Evolutionary conservation across 2,888 invertebrate genomes (phyloP).

Genomic region (Diadromus collaris): DNA sequence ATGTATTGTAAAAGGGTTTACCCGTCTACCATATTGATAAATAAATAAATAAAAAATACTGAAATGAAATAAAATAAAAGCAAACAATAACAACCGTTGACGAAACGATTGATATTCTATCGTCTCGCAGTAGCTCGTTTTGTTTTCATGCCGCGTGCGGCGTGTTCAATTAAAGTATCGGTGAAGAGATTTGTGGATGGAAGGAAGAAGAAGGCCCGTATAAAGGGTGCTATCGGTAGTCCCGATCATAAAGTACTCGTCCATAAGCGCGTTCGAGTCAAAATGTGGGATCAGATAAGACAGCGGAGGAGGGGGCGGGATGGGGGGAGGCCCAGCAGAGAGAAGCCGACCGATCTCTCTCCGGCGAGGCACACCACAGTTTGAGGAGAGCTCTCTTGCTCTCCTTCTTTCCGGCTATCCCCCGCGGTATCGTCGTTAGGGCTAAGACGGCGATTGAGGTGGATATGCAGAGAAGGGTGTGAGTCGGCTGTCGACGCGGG

Average conservation of each 20-base stretch:
- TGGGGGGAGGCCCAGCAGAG: conserved; percentile 5
- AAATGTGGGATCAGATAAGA: conserved; percentile 65
- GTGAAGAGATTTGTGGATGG: conserved; percentile 46
- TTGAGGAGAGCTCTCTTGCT: conserved; percentile 22
- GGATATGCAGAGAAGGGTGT: conserved; percentile 60
- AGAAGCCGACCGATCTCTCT: conserved; percentile 43
- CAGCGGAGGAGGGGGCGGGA: conserved; percentile 5
- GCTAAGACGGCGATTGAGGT: conserved; percentile 56
- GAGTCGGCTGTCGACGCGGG: conserved; percentile 54
- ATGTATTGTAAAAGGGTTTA: no score
- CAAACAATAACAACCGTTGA: not conserved
- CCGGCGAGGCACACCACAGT: conserved; percentile 33
- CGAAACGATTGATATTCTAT: conserved; percentile 16
- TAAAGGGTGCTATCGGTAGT: conserved; percentile 60
- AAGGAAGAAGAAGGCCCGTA: conserved; percentile 48
- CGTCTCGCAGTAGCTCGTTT: conserved; percentile 33
- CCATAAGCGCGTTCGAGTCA: conserved; percentile 65
- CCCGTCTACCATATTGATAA: no score
- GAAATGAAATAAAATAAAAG: not conserved
- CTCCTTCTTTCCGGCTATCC: conserved; percentile 23
- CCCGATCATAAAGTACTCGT: conserved; percentile 65
- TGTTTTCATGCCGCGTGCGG: conserved; percentile 36
- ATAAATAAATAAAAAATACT: no score
- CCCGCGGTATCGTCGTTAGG: conserved; percentile 51
- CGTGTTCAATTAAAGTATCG: conserved; percentile 59